Evolutionary conservation across 2,113 vertebrate species (phyloP).

Genomic region (Oreocharis arfaki): DNA sequence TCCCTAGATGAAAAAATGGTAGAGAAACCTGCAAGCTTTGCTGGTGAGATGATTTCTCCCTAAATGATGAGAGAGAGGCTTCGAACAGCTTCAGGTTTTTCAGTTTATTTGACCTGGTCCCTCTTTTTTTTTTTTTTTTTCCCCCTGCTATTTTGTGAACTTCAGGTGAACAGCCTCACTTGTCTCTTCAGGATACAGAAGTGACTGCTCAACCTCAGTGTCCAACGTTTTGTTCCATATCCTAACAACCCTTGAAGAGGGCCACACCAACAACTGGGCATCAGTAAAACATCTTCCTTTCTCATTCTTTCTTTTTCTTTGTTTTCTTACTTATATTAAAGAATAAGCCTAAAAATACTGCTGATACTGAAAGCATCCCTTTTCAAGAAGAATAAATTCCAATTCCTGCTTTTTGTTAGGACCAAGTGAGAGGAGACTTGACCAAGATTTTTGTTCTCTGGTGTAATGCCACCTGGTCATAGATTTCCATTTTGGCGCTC

Average conservation of each 20-base stretch:
- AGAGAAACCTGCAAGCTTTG: not conserved
- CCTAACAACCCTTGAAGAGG: not conserved
- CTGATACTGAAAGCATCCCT: not conserved
- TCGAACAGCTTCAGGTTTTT: not conserved
- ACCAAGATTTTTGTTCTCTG: not conserved
- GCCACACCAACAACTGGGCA: not conserved
- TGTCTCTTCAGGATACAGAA: not conserved
- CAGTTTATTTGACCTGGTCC: not conserved
- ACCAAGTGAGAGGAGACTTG: not conserved
- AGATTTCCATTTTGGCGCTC: too few relatives aligned
- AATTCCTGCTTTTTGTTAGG: not conserved
- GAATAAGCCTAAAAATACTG: not conserved
- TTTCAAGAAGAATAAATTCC: not conserved
- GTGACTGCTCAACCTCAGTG: fast-evolving
- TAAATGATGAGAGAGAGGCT: not conserved
- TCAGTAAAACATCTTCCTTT: not conserved
- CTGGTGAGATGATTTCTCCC: not conserved
- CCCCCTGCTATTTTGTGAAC: not conserved
- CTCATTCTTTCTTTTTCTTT: not conserved
- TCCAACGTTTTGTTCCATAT: not conserved
- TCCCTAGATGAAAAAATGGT: not conserved
- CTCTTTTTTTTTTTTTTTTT: too few relatives aligned
- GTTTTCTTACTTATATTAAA: not conserved
- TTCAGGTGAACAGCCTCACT: not conserved
- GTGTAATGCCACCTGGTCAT: too few relatives aligned